Base-by-base conservation (phyloP, 2,113 vertebrate genomes). In the Gymnarchus niloticus region DNA sequence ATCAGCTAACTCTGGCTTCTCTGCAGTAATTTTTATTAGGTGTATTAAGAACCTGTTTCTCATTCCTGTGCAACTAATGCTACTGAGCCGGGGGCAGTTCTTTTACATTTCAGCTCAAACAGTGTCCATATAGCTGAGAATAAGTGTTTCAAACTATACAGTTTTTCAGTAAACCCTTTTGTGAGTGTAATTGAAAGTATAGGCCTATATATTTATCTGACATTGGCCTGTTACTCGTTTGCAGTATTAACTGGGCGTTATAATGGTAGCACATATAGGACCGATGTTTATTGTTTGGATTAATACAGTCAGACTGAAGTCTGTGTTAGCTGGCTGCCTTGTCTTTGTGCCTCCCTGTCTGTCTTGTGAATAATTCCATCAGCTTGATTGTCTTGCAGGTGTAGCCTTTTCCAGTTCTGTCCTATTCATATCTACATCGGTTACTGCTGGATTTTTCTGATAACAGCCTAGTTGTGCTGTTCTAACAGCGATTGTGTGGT, bases 351-450 rank as follows among this genome's bases (percentile, higher is more conserved):
- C 9, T 73, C 65, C 33, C 46, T 54, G 49, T 2, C 80, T 28
- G 49, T 17, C 81, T 56, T 33, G 17, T 83, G 52, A 83, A 56
- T 83, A 57, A 83, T 83, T 83, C 54, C 56, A 52, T 37, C n/a
- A 28, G 52, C 81, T 52, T 25, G 52, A 28, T 83, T 52, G 41
- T 28, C 52, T 83, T 83, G 8, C 81, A 83, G 81, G 81, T 83
- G 81, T 83, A 83, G 54, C 28, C 21, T 54, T 41, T 19, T 73
- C 14, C 33, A 73, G 28, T 56, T 41, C 65, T 41, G 7, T 73
- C 14, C 33, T 37, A 28, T 56, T 41, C 65, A 73, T 73, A 73
- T 73, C 41, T 33, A 73, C 65, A 73, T 73, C 33, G 41, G 33
- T 41, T 41, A 73, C 65, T 41, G 33, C 12, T 19, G 6, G 28